Evolutionary conservation across 23 tunicate species (phyloP), one percentile per base, ranked within the genome.

Genomic region (Botrylloides violaceus): DNA sequence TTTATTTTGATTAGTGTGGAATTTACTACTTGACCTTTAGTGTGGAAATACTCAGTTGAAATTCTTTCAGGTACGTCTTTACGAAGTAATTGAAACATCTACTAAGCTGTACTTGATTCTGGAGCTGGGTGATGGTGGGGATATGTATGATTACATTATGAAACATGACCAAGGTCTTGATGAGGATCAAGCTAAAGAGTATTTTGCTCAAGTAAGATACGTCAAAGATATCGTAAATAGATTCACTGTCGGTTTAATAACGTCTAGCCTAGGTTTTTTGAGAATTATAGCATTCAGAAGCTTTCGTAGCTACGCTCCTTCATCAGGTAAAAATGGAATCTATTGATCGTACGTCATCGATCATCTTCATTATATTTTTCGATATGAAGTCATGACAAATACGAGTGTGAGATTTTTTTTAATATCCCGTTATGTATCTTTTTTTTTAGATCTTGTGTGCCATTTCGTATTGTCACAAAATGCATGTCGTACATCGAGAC

Each of bases 51-150:
- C 9, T 15, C 53, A 7, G 9, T 43, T 43, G 9, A 15, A 43
- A 43, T 43, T 43, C 53, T 43, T 43, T 43, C 49, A 90, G 97
- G 97, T 93, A 56, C 81, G 89, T 0, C 60, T 93, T 61, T 93
- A 93, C 70, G 96, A 93, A 77, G 98, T 86, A 65, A 93, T 93
- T 33, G 98, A 93, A 58, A 93, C 98, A 28, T 31, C 81, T 26
- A 80, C 84, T 66, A 81, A 93, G 65, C 70, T 93, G 2, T 93
- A 85, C 58, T 58, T 93, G 24, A 85, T 93, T 4, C 77, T 93
- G 37, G 98, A 93, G 43, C 80, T 93, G 20, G 98, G 98, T 3
- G 98, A 93, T 81, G 94, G 94, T 20, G 98, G 98, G 20, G 98
- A 93, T 47, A 85, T 93, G 98, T 93, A 80, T 65, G 98, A 93